A percentile compares a stretch with the other conserved stretches of the same genome.
These are phyloP conservation scores for Gorsachius goisagi DNA, from an alignment of 2,113 vertebrate genomes.

Conservation along the genomic window DNA sequence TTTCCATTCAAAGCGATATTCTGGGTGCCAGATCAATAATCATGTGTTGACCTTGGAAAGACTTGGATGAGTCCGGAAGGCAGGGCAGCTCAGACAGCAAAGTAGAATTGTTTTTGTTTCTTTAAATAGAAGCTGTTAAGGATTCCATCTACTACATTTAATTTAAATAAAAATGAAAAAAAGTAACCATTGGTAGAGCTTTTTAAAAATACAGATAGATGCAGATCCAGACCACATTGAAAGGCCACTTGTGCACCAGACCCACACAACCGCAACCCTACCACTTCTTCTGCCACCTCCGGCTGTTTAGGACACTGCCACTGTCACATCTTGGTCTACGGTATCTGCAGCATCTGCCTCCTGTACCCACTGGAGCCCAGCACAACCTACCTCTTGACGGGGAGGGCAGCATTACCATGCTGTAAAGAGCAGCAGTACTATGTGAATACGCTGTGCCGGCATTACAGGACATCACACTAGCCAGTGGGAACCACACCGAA, in stretches of 20 bases:
- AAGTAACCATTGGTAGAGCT: background rate
- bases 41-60: background rate
- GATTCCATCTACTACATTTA: background rate
- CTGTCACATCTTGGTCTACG: accelerated
- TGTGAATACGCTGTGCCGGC: background rate
- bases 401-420: background rate
- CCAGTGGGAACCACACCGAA: accelerated
- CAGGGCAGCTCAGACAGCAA: background rate
- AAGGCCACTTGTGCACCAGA: background rate
- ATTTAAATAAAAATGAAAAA: background rate
- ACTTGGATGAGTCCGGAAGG: background rate
- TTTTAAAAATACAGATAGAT: accelerated
- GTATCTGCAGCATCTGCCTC: background rate
- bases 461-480: too few relatives aligned
- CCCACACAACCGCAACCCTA: background rate
- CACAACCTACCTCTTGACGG: background rate
- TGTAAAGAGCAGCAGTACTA: accelerated
- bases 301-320: background rate
- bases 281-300: background rate
- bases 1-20: background rate
- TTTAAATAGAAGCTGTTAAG: conserved; percentile 3
- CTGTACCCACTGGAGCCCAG: background rate
- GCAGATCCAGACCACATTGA: background rate
- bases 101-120: background rate
- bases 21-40: background rate